phyloP scores from a whole-genome alignment of 2,113 vertebrate species.

The Camelus dromedarius region DNA sequence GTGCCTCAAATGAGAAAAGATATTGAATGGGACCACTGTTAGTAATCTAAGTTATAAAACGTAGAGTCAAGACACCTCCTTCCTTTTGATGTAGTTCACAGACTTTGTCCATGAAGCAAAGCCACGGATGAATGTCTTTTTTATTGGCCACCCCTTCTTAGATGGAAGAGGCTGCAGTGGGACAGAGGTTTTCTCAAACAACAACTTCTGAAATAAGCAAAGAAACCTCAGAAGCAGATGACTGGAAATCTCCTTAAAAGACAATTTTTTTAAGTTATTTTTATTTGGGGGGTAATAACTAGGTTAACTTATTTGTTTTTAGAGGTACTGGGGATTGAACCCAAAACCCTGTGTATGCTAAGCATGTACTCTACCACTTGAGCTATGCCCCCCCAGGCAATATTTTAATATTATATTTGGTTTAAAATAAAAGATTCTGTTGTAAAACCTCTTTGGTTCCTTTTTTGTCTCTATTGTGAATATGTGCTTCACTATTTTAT shows the following conservation, averaged over 20 bases:
- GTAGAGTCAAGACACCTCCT: neutral
- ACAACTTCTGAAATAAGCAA: constrained; percentile 37
- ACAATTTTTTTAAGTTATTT: neutral
- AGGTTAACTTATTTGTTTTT: too few relatives aligned
- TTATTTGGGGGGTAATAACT: too few relatives aligned
- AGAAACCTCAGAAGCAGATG: constrained; percentile 40
- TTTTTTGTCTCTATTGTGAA: constrained; percentile 9
- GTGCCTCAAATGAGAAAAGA: constrained; percentile 36
- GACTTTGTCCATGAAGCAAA: constrained; percentile 8
- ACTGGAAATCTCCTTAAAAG: neutral
- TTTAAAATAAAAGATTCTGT: constrained; percentile 41
- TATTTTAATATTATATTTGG: constrained; percentile 10
- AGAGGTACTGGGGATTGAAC: too few relatives aligned
- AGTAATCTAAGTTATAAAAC: constrained; percentile 44
- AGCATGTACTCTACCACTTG: too few relatives aligned
- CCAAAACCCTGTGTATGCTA: too few relatives aligned
- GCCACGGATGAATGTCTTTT: neutral
- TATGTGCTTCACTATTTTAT: constrained; percentile 8
- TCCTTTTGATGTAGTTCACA: constrained; percentile 55
- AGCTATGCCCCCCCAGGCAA: too few relatives aligned
- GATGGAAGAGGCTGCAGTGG: neutral
- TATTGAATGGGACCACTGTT: neutral
- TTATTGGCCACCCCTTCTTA: neutral
- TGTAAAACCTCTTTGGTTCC: neutral
- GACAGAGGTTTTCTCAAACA: neutral